phyloP scores from a whole-genome alignment of 2,888 invertebrate genomes.

The Epinotia bilunana region DNA sequence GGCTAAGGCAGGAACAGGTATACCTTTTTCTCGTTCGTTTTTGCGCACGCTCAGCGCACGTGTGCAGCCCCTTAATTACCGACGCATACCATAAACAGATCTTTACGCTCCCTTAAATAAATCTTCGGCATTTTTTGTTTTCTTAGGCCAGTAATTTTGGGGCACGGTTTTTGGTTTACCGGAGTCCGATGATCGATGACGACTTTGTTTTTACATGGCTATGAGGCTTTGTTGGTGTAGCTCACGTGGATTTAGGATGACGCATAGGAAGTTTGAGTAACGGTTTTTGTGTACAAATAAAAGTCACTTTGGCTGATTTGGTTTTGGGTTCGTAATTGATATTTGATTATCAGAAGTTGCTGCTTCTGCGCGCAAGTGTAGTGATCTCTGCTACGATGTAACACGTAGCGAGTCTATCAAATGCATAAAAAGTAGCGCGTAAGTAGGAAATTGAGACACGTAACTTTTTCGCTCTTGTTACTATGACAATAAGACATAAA shows the following conservation, averaged over 20 bases:
- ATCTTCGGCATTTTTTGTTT: conserved; percentile 79
- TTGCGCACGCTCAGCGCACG: conserved; percentile 76
- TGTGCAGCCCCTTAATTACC: conserved; percentile 84
- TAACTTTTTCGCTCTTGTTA: too few relatives aligned
- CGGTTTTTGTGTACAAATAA: conserved; percentile 42
- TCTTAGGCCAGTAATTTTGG: conserved; percentile 79
- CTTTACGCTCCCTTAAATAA: conserved; percentile 85
- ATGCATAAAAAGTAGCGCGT: too few relatives aligned
- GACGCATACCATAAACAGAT: conserved; percentile 85
- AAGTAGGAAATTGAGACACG: too few relatives aligned
- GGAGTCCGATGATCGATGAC: conserved; percentile 74
- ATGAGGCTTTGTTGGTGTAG: conserved; percentile 61
- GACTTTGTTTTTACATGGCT: conserved; percentile 79
- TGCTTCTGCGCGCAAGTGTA: background rate
- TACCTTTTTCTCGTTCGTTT: conserved; percentile 78
- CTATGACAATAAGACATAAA: too few relatives aligned
- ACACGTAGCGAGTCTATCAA: background rate
- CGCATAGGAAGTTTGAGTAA: conserved; percentile 47
- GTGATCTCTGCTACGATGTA: background rate
- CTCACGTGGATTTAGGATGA: conserved; percentile 53
- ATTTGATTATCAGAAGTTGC: background rate
- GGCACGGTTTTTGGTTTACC: conserved; percentile 77
- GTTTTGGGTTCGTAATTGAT: conserved; percentile 7
- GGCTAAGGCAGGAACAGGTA: conserved; percentile 73
- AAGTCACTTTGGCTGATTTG: conserved; percentile 22